phyloP scores from a whole-genome alignment of 2,797 vertebrate species.

The Pelochelys cantorii region DNA sequence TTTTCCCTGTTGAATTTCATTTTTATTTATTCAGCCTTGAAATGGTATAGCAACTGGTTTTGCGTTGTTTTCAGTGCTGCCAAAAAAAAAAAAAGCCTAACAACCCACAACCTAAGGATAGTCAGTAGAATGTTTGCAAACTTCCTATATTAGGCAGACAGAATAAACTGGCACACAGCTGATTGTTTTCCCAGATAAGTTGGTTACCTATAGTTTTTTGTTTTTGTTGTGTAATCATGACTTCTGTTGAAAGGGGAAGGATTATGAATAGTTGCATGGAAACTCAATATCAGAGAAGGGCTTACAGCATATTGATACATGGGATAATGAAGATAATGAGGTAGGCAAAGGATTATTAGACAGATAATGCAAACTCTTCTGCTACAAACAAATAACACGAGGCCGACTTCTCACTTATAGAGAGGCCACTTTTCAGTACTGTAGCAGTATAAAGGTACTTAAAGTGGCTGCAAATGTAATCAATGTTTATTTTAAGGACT shows the following conservation, averaged over 20 bases:
- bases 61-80: conserved; percentile 59
- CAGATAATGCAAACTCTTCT: rapidly evolving
- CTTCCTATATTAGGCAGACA: conserved; percentile 67
- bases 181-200: conserved; percentile 63
- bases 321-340: rapidly evolving
- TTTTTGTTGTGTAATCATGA: rapidly evolving
- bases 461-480: not conserved
- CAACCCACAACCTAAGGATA: conserved; percentile 3
- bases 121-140: conserved; percentile 73
- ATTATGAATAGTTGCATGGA: not conserved
- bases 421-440: rapidly evolving
- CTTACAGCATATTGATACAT: rapidly evolving
- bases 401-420: rapidly evolving
- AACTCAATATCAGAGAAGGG: rapidly evolving
- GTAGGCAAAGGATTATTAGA: rapidly evolving
- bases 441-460: rapidly evolving
- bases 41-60: conserved; percentile 7
- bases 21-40: not conserved
- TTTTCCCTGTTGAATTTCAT: not conserved
- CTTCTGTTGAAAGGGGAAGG: not conserved
- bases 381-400: rapidly evolving
- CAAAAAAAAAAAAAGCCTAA: not conserved
- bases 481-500: not conserved
- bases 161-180: conserved; percentile 54
- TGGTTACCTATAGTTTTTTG: conserved; percentile 19